Evolutionary conservation across 2,113 vertebrate genomes (phyloP).

Genomic region (Crotophaga sulcirostris): DNA sequence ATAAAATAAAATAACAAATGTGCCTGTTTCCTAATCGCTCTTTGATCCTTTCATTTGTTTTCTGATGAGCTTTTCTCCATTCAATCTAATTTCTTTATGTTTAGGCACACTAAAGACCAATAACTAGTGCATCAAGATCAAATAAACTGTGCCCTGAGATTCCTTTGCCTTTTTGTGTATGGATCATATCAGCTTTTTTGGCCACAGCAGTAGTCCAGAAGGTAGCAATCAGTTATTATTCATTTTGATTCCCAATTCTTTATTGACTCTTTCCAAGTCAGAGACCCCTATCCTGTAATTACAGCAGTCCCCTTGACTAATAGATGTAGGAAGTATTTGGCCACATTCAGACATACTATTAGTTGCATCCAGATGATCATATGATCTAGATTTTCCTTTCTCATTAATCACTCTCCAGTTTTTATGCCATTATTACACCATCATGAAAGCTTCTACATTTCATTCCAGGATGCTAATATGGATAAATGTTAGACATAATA

Average conservation of each 20-base stretch:
- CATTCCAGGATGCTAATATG: background rate
- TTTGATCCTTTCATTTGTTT: background rate
- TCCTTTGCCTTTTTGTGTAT: background rate
- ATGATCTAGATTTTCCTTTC: slow-evolving; percentile 43
- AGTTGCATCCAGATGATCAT: slow-evolving; percentile 25
- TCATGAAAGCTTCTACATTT: background rate
- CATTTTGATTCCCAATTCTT: slow-evolving; percentile 2
- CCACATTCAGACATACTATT: background rate
- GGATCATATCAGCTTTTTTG: background rate
- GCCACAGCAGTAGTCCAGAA: slow-evolving; percentile 22
- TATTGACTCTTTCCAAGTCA: background rate
- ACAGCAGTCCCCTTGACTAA: slow-evolving; percentile 17
- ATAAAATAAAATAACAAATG: background rate
- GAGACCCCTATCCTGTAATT: slow-evolving; percentile 25
- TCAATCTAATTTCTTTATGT: background rate
- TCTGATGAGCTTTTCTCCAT: background rate
- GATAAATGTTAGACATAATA: background rate
- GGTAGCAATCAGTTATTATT: slow-evolving; percentile 27
- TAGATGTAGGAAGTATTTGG: background rate
- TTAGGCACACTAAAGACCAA: background rate
- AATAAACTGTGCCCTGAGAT: background rate
- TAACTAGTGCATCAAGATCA: background rate
- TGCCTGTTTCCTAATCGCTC: background rate
- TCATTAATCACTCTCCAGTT: slow-evolving; percentile 23
- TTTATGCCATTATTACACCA: slow-evolving; percentile 6